phyloP scores from a whole-genome alignment of 2,797 vertebrate species.

The Nyctibius grandis region DNA sequence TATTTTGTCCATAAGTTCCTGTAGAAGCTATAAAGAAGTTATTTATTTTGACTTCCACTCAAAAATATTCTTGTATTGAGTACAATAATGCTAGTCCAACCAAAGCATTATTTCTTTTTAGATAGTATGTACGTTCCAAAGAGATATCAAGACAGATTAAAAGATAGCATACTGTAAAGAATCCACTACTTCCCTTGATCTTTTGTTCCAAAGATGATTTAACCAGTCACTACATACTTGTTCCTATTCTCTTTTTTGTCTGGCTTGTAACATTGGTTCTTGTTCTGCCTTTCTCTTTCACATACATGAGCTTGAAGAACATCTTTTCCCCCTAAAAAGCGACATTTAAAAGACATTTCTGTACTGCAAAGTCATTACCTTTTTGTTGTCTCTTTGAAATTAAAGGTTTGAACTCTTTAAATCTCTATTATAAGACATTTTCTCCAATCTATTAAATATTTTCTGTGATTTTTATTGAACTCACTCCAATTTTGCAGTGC shows the following conservation, averaged over 20 bases:
- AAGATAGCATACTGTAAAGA: neutral
- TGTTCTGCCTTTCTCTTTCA: neutral
- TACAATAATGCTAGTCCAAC: neutral
- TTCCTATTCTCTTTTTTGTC: neutral
- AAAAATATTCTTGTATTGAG: neutral
- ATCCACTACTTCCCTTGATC: neutral
- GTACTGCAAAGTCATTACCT: neutral
- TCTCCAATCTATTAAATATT: neutral
- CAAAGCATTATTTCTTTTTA: neutral
- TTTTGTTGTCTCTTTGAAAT: neutral
- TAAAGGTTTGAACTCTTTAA: neutral
- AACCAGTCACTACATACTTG: neutral
- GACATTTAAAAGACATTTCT: neutral
- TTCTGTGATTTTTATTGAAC: neutral
- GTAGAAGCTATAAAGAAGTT: neutral
- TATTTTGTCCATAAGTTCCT: neutral
- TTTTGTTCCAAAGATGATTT: neutral
- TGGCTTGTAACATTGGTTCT: neutral
- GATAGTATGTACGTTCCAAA: neutral
- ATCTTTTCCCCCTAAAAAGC: neutral
- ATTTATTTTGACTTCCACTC: neutral
- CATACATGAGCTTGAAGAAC: neutral
- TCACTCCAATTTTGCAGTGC: neutral
- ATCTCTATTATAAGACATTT: neutral
- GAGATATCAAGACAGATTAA: neutral